Conservation (phyloP, 2,113 vertebrate genomes). For the Tragelaphus buxtoni region DNA sequence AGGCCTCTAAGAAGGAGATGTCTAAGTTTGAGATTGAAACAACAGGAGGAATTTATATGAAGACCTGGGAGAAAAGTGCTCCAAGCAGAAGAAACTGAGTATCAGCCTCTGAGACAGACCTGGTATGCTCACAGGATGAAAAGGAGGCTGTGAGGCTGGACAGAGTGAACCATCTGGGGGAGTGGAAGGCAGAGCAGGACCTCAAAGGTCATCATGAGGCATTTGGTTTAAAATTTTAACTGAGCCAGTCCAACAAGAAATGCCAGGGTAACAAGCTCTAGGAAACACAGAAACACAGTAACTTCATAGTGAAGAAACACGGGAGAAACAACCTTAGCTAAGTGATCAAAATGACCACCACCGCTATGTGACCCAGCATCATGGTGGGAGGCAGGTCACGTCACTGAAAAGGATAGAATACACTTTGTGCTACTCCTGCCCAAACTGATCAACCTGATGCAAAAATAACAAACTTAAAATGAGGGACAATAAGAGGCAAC, state of each 20-base stretch:
- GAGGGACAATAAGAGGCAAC: neutral
- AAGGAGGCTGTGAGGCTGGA: neutral
- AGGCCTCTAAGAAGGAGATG: neutral
- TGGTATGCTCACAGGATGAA: neutral
- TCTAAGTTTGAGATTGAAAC: neutral
- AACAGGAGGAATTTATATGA: neutral
- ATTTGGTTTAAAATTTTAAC: neutral
- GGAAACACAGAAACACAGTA: neutral
- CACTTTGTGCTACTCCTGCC: neutral
- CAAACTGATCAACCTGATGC: neutral
- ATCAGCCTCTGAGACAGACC: neutral
- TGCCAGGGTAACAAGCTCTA: neutral
- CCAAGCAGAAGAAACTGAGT: neutral
- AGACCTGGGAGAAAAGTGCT: neutral
- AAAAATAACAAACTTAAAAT: neutral
- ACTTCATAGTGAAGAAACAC: neutral
- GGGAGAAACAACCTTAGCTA: neutral
- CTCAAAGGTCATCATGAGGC: neutral
- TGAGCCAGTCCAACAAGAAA: neutral
- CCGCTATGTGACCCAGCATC: neutral
- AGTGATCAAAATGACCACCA: neutral
- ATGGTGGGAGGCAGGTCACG: neutral
- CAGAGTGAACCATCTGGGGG: neutral
- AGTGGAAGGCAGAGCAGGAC: neutral
- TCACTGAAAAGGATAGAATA: neutral